phyloP scores from a whole-genome alignment of 1,140 invertebrate genomes.

The Zelostemma sp. region DNA sequence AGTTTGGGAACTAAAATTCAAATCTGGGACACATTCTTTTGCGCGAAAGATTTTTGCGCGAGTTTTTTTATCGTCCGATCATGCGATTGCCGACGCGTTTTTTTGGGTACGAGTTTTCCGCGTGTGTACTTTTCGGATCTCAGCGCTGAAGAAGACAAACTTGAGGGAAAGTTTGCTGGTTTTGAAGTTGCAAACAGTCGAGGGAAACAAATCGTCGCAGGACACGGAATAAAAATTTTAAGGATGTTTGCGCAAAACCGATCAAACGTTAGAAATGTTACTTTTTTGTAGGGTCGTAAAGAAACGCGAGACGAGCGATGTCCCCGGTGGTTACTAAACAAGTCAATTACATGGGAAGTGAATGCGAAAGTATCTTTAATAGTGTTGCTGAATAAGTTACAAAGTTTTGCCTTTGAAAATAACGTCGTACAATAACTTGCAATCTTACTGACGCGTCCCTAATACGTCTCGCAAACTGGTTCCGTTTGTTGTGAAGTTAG shows the following conservation, averaged over 20 bases:
- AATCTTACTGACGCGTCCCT: background rate
- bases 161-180: conserved; percentile 61
- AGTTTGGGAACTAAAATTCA: no score
- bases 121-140: conserved; percentile 23
- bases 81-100: conserved; percentile 6
- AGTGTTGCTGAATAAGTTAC: no score
- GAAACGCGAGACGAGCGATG: no score
- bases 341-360: no score
- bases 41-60: background rate
- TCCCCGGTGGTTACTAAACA: no score
- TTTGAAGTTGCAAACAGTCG: conserved; percentile 11
- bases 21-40: background rate
- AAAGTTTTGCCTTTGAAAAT: no score
- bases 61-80: conserved; percentile 7
- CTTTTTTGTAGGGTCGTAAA: no score
- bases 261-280: no score
- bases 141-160: conserved; percentile 39
- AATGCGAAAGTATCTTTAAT: conserved; percentile 4
- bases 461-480: background rate
- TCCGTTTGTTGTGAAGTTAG: background rate
- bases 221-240: no score
- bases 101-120: conserved; percentile 18
- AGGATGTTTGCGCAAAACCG: no score
- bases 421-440: background rate
- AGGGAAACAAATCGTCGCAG: conserved; percentile 5